A percentile compares a stretch with the other conserved stretches of the same genome.
phyloP scores from a whole-genome alignment of 2,113 vertebrate species.

The Campylorhamphus procurvoides region DNA sequence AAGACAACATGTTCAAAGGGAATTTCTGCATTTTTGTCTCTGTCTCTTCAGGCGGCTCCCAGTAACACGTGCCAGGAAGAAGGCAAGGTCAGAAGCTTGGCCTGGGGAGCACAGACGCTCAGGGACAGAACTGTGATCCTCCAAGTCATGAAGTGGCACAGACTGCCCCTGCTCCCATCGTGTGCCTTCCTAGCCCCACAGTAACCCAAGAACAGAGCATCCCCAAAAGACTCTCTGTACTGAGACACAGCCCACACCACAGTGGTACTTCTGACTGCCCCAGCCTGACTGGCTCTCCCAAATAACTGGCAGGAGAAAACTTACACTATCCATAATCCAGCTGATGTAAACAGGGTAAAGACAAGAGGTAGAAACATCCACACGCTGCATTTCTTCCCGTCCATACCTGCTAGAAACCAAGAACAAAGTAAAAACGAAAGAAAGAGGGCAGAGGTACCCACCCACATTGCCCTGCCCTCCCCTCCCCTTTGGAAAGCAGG shows the following conservation, averaged over 20 bases:
- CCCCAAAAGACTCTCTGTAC: neutral
- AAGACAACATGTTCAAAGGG: neutral
- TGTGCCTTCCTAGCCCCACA: neutral
- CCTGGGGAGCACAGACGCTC: neutral
- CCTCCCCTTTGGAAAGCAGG: neutral
- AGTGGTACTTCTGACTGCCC: accelerated
- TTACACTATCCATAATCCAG: constrained; percentile 91
- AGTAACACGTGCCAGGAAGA: neutral
- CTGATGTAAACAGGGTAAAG: constrained; percentile 83
- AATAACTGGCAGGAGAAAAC: constrained; percentile 41
- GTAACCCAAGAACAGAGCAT: neutral
- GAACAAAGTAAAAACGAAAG: neutral
- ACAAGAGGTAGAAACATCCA: constrained; percentile 90
- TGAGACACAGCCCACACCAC: neutral
- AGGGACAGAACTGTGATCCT: neutral
- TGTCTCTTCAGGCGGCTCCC: neutral
- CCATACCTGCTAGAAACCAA: constrained; percentile 73
- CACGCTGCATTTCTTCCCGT: constrained; percentile 81
- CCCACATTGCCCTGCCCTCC: accelerated
- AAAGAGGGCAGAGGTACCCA: neutral
- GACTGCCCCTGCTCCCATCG: neutral
- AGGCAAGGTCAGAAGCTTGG: neutral
- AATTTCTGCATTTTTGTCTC: neutral
- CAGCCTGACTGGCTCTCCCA: neutral
- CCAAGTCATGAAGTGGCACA: neutral